These are phyloP conservation scores for Turdus rufiventris DNA, from an alignment of 2,113 vertebrate genomes.

Conservation along the genomic window DNA sequence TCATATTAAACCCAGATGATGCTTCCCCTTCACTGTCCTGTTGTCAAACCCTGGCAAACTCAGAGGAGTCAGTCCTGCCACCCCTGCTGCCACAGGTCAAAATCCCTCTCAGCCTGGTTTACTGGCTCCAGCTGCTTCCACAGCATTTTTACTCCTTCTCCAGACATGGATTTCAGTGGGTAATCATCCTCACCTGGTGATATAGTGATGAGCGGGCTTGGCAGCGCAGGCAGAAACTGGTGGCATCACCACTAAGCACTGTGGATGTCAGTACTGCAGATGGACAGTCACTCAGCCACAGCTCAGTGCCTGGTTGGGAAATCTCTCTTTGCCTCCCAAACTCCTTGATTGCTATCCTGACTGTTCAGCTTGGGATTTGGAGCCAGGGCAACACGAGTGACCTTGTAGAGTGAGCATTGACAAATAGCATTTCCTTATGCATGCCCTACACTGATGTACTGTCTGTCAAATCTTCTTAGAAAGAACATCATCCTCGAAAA, in stretches of 20 bases:
- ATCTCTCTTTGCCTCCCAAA: background rate
- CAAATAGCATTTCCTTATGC: background rate
- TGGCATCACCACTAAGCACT: fast-evolving
- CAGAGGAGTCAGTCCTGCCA: background rate
- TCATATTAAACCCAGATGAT: background rate
- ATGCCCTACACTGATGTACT: background rate
- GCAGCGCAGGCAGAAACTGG: background rate
- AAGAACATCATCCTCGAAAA: conserved; percentile 79
- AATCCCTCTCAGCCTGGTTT: background rate
- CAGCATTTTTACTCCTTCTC: background rate
- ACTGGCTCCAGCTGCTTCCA: background rate
- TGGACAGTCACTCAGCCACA: background rate
- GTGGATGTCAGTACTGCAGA: background rate
- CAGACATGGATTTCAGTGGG: background rate
- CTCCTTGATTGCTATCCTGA: background rate
- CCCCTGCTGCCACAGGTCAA: background rate
- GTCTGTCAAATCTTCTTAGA: conserved; percentile 68
- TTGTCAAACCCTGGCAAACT: background rate
- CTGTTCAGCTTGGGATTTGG: background rate
- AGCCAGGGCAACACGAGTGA: background rate
- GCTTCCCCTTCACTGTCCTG: background rate
- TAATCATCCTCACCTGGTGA: background rate
- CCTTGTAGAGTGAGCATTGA: background rate
- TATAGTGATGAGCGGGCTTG: background rate
- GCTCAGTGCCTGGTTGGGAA: background rate